Base-by-base conservation (phyloP, 2,888 invertebrate genomes). In the Lycocerus yunnanus region DNA sequence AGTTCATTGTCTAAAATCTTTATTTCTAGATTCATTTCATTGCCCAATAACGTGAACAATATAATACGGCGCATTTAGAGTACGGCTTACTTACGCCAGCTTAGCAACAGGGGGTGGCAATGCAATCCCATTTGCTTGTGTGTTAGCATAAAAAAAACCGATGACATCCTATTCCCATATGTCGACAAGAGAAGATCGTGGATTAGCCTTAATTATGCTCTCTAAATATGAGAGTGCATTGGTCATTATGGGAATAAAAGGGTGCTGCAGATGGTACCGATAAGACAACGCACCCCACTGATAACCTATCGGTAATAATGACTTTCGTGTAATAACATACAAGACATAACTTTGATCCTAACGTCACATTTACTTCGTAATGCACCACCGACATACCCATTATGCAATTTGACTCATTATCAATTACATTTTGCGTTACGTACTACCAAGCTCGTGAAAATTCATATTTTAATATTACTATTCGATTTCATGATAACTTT, bases 141-240 rank as follows among this genome's bases (percentile, higher is more conserved):
- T 69, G 69, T 71, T 68, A 73, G 61, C 59, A 73, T 69, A 76
- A 76, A 75, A n/a, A 76, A 76, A 76, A 68, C 66, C 73, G 76
- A 73, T 80, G 83, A 83, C 82, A 81, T 83, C 76, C 73, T 73
- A 76, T 73, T 76, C 86, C 83, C 86, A 86, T 85, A 86, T 86
- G 86, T 85, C 85, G 81, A 81, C 74, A 77, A 81, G 82, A 84
- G 83, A 81, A 83, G 79, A 80, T 78, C 80, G 80, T 77, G 84
- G 86, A 86, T 86, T 85, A 86, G 84, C 85, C 83, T 82, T 86
- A 86, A 86, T 86, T 86, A 86, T 84, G 84, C 85, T 85, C 85
- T 86, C 85, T 85, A 86, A 85, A 85, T 84, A 84, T 81, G 81
- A 82, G 74, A 79, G 74, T 77, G 75, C 77, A 80, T 81, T 81